Evolutionary conservation across 1,140 invertebrate genomes (phyloP).

Genomic region (Maniola jurtina): DNA sequence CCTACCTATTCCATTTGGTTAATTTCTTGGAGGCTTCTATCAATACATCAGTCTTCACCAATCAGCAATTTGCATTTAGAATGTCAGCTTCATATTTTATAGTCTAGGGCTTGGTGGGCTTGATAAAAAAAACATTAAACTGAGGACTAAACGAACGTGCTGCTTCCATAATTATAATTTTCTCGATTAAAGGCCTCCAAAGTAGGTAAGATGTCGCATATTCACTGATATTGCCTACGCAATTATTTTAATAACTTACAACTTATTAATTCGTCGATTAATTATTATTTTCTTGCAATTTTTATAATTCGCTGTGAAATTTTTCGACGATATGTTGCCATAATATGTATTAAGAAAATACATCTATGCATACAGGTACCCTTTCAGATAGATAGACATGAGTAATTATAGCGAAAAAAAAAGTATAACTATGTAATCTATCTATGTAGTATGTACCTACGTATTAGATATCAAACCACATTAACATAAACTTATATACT

Average conservation of each 20-base stretch:
- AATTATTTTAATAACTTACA: conserved; percentile 58
- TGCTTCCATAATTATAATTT: conserved; percentile 30
- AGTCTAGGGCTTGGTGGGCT: conserved; percentile 15
- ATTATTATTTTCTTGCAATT: no score
- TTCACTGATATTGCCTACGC: conserved; percentile 39
- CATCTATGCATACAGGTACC: no score
- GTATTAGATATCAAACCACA: no score
- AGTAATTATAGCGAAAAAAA: no score
- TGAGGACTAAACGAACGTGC: neutral
- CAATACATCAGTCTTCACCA: conserved; percentile 42
- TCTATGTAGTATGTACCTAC: no score
- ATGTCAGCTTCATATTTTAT: conserved; percentile 34
- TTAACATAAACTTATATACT: no score
- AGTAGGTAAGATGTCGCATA: neutral
- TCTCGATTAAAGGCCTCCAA: conserved; percentile 33
- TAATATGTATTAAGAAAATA: no score
- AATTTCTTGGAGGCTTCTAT: neutral
- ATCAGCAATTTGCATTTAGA: conserved; percentile 62
- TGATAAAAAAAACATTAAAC: conserved; percentile 15
- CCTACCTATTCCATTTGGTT: no score
- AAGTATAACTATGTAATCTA: no score
- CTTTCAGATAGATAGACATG: no score
- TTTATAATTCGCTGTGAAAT: neutral
- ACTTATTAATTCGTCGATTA: neutral
- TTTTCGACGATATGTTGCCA: neutral